A percentile compares a stretch with the other conserved stretches of the same genome.
These are phyloP conservation scores for Nephrotoma appendiculata DNA, from an alignment of 2,888 invertebrate genomes.

Conservation along the genomic window DNA sequence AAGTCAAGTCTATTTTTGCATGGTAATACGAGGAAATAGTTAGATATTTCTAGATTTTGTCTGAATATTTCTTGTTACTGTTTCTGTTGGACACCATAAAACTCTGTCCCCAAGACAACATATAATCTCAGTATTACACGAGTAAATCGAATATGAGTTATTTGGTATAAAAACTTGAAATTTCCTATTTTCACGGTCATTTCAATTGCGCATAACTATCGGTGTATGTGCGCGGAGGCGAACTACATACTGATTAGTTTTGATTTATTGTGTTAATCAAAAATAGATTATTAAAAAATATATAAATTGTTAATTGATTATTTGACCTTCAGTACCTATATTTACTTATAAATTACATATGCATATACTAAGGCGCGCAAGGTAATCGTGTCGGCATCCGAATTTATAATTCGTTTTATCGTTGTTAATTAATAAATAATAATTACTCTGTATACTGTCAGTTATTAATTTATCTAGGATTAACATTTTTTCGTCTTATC, in stretches of 20 bases:
- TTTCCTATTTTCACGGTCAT: background rate
- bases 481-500: background rate
- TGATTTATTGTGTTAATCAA: background rate
- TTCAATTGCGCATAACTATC: no score
- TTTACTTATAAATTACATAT: background rate
- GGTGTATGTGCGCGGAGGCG: background rate
- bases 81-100: background rate
- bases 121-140: background rate
- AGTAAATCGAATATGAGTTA: background rate
- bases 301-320: background rate
- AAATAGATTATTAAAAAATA: background rate
- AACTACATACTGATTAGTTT: background rate
- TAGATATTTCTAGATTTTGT: background rate
- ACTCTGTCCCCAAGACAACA: background rate
- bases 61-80: background rate
- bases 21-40: background rate
- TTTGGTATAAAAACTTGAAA: no score
- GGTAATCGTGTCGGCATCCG: background rate
- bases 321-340: background rate
- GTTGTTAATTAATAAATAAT: background rate
- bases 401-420: background rate
- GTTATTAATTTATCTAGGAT: background rate
- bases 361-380: background rate
- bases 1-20: background rate
- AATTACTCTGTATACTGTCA: background rate